Percentiles rank a stretch among this genome's conserved stretches.
Conservation (phyloP, 2,113 vertebrate species). For the Lethenteron reissneri region DNA sequence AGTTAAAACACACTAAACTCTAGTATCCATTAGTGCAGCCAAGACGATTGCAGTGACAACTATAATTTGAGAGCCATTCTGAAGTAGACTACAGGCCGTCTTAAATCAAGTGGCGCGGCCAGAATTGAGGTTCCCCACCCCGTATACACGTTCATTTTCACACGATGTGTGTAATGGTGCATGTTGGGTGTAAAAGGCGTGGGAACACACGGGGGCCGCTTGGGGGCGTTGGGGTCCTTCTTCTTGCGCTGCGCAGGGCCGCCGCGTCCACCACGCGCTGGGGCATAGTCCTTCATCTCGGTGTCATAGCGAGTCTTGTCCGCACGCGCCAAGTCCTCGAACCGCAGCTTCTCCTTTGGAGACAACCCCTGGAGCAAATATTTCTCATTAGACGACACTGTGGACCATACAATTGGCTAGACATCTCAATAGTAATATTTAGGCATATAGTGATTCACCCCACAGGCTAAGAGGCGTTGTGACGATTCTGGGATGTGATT, state of each 20-base stretch:
- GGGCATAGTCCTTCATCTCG: conserved; percentile 57
- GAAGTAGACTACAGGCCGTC: background rate
- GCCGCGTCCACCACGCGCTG: conserved; percentile 29
- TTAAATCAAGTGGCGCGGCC: background rate
- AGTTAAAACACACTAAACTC: no score
- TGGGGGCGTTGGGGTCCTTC: conserved; percentile 57
- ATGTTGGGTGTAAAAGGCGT: background rate
- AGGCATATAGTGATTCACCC: no score
- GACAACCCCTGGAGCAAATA: conserved; percentile 37
- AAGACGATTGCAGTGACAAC: background rate
- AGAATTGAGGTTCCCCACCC: background rate
- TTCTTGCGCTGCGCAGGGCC: conserved; percentile 32
- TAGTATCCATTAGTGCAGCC: background rate
- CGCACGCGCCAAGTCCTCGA: conserved; percentile 58
- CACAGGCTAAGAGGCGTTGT: no score
- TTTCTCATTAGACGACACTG: no score
- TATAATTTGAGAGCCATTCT: background rate
- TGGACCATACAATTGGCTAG: no score
- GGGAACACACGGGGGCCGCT: conserved; percentile 47
- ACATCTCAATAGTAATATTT: no score
- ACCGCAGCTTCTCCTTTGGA: conserved; percentile 49
- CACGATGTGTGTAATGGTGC: background rate
- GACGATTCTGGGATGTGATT: no score
- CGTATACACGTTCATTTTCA: background rate
- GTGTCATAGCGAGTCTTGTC: conserved; percentile 59